phyloP scores from a whole-genome alignment of 2,797 vertebrate species.

The Periparus ater region DNA sequence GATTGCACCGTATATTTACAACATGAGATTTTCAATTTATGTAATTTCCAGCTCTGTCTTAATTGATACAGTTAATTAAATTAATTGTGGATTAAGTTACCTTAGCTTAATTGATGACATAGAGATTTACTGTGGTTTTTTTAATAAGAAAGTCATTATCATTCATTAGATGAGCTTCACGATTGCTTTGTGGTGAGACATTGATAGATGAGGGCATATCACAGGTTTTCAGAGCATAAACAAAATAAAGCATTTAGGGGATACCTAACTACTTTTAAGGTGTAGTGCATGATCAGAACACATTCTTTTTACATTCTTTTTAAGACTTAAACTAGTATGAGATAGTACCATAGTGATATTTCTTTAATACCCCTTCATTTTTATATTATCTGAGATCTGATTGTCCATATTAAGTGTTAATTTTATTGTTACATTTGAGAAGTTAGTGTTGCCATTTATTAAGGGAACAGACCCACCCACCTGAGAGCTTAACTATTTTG shows the following conservation, averaged over 20 bases:
- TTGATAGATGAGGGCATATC: background rate
- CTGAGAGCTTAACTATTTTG: background rate
- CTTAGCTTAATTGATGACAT: conserved; percentile 1
- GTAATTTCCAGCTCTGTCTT: conserved; percentile 30
- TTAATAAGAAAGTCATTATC: conserved; percentile 12
- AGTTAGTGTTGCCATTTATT: background rate
- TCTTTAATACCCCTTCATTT: background rate
- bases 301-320: background rate
- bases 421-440: background rate
- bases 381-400: background rate
- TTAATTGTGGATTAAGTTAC: conserved; percentile 54
- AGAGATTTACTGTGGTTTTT: conserved; percentile 10
- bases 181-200: background rate
- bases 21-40: conserved; percentile 2
- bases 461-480: background rate
- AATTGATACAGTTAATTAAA: conserved; percentile 57
- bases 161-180: conserved; percentile 39
- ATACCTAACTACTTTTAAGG: background rate
- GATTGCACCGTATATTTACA: background rate
- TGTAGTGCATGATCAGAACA: background rate
- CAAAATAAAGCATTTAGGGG: background rate
- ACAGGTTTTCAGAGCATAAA: background rate
- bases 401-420: background rate
- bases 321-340: background rate
- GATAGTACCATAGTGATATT: background rate